Evolutionary conservation across 1,140 invertebrate species (phyloP), one percentile per base, ranked within the genome.

Genomic region (Dendrolimus punctatus): DNA sequence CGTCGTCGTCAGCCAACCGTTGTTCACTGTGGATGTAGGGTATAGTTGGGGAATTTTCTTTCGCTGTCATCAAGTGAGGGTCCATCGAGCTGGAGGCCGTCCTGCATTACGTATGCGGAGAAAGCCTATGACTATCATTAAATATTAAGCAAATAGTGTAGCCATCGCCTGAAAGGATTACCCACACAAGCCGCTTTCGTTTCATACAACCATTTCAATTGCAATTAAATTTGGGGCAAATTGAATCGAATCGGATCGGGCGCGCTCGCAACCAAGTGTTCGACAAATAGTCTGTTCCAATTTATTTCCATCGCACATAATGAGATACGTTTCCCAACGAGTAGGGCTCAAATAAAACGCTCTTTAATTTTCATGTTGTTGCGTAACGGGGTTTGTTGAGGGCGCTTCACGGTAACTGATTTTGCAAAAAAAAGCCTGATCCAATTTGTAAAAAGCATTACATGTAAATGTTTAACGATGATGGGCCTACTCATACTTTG

Each of bases 171-270:
- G 23, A 53, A 68, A 65, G 62, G 65, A 73, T 77, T 67, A 74
- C 73, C 68, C 66, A 53, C 56, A 56, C 66, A 65, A 73, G 55
- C 64, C 62, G 68, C 64, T 76, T 79, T 73, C 71, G 68, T 74
- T 72, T 72, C 63, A 64, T 52, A 64, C 66, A 61, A 64, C 60
- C 71, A 70, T 75, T 78, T 74, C 76, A 64, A 77, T 79, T 79
- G 77, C 78, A 80, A 80, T 84, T 81, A 80, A 84, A 84, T 81
- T 80, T 79, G 66, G 73, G 58, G 62, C 65, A 74, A 81, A 84
- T 84, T 77, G 78, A 80, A 79, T 81, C 68, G 69, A 68, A 67
- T 55, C 68, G 68, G 71, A 73, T 76, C 68, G 67, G 53, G 62
- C 66, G 53, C 73, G 69, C 45, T 67, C 66, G 57, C 70, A 66